A percentile compares a stretch with the other conserved stretches of the same genome.
phyloP scores from a whole-genome alignment of 2,888 invertebrate species.

The Mesoligia furuncula region DNA sequence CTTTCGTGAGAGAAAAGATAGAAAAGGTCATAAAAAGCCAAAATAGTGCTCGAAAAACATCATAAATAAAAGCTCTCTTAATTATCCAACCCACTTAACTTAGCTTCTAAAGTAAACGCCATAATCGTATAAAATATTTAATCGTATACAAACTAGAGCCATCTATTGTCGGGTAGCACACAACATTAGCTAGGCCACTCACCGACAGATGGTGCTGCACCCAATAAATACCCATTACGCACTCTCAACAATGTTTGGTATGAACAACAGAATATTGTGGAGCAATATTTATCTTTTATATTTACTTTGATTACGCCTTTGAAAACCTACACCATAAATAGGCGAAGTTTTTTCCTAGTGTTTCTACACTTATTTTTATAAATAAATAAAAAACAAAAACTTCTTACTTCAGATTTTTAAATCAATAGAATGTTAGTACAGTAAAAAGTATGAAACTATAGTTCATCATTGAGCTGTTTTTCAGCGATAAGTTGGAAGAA shows the following conservation, averaged over 20 bases:
- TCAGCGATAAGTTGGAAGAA: neutral
- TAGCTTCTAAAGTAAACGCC: slow-evolving; percentile 27
- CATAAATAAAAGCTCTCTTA: slow-evolving; percentile 24
- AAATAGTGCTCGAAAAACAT: slow-evolving; percentile 14
- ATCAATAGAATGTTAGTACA: too few relatives aligned
- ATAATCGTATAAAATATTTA: slow-evolving; percentile 46
- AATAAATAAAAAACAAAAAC: too few relatives aligned
- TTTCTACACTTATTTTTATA: too few relatives aligned
- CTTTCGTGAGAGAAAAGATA: neutral
- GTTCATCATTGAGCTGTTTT: too few relatives aligned
- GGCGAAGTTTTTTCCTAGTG: neutral
- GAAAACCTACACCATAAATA: neutral
- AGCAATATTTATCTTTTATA: neutral
- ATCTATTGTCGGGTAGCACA: slow-evolving; percentile 56
- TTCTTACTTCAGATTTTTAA: too few relatives aligned
- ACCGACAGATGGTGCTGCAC: slow-evolving; percentile 60
- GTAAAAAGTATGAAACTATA: too few relatives aligned
- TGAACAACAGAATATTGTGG: slow-evolving; percentile 30
- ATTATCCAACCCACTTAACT: slow-evolving; percentile 42
- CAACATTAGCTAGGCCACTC: slow-evolving; percentile 57
- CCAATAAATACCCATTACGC: slow-evolving; percentile 56
- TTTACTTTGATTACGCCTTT: neutral
- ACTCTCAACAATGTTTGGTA: slow-evolving; percentile 40
- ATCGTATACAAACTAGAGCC: slow-evolving; percentile 47
- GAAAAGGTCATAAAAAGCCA: neutral